Conservation (phyloP, 2,888 invertebrate species). For the Griposia aprilina region DNA sequence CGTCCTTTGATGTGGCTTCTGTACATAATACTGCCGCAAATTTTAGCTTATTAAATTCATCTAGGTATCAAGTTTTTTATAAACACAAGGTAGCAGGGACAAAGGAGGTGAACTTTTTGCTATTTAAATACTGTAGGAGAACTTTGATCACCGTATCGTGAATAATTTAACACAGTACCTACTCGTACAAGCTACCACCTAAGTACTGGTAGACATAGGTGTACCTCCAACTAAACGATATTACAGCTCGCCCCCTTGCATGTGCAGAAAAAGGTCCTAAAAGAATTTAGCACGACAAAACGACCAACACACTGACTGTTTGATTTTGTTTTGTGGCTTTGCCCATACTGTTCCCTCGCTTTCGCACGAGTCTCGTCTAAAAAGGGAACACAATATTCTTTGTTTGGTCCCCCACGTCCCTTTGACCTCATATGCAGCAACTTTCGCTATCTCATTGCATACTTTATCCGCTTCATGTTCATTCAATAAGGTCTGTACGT, state of each 20-base stretch:
- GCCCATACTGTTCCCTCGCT: constrained; percentile 43
- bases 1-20: constrained; percentile 7
- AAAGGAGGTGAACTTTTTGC: neutral
- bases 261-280: constrained; percentile 34
- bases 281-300: constrained; percentile 43
- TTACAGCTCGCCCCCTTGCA: neutral
- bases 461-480: constrained; percentile 56
- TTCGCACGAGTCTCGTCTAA: constrained; percentile 54
- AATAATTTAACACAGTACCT: neutral
- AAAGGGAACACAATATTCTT: constrained; percentile 66
- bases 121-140: neutral
- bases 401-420: constrained; percentile 58
- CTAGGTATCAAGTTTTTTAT: neutral
- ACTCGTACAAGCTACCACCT: neutral
- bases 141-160: neutral
- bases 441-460: constrained; percentile 47
- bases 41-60: neutral
- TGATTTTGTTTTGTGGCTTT: constrained; percentile 53
- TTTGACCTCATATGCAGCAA: constrained; percentile 57
- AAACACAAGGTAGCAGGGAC: neutral
- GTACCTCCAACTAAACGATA: neutral
- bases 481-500: constrained; percentile 39
- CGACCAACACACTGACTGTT: constrained; percentile 20
- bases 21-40: too few species aligned
- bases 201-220: too few species aligned